Base-by-base conservation (phyloP, 2,113 vertebrate species). In the Pagrus major region DNA sequence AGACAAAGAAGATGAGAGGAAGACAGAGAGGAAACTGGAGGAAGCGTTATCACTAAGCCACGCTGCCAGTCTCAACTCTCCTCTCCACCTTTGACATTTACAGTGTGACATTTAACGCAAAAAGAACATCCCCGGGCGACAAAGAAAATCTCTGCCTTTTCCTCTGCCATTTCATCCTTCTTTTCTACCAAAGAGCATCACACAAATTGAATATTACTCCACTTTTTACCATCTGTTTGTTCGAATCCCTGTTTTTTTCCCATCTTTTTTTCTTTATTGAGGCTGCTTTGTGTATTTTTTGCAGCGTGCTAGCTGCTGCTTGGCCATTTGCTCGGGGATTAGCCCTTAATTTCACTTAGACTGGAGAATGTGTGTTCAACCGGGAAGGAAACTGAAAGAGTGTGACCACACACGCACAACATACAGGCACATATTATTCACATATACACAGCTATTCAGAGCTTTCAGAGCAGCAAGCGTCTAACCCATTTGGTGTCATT, bases 71-170 rank as follows among this genome's bases (percentile, higher is more conserved):
- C 58, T 87, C 85, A 83, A 82, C 84, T 83, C 71, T 71, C 67
- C 58, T 76, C 70, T 69, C 83, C 79, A 91, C 90, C 91, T 91
- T 80, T 91, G 90, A 91, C 90, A 93, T 91, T 91, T 90, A 75
- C 83, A 56, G 55, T 77, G 78, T 91, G 92, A 91, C 90, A 89
- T 92, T 92, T 91, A 85, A 83, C n/a, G 65, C 68, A 68, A 78
- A 79, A 82, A 79, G 84, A 91, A 84, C 83, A 81, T 83, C 85
- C 18, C 39, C 64, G 59, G 69, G 75, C 51, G 35, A 85, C 60
- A 80, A 86, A 81, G 80, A 76, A 79, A 75, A 76, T 64, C 68
- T 67, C 70, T 72, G 27, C 44, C 66, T 56, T 72, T 76, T 85
- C 65, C 65, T 33, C 79, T 76, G 59, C 56, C 67, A 49, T 80